Evolutionary conservation across 2,113 vertebrate species (phyloP), one percentile per base, ranked within the genome.

Genomic region (Megaceryle torquata): DNA sequence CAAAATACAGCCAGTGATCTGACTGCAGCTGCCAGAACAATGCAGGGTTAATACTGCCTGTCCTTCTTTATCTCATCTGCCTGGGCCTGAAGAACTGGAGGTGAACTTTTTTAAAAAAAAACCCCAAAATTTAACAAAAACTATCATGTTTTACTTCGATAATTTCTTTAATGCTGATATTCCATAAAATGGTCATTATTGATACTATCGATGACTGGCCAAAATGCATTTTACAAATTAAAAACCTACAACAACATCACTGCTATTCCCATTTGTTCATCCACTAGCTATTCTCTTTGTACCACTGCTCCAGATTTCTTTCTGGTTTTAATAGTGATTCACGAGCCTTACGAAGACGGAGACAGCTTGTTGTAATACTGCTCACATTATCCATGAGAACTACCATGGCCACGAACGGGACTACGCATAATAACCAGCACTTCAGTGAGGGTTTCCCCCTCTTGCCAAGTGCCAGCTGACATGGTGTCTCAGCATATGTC

Each of bases 401-500:
- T 88, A 6, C 57, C 76, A 93, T 0, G 0, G 48, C 53, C 21
- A 3, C 81, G 85, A 94, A 86, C 57, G 83, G 92, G 64, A 61
- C 90, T 86, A 24, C 50, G 4, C 44, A 83, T 50, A 92, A 92
- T 37, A 72, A 44, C 31, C 53, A 76, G 93, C 83, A 41, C 81
- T 95, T 82, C 77, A 95, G 88, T 20, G 51, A 65, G 95, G 60
- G 64, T 75, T 93, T 96, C 57, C 76, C 75, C 50, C 33, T 70
- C 71, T 79, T 69, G 72, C 67, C 1, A 10, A 35, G 82, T 39
- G 86, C 92, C 96, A 96, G 93, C 95, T 95, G 95, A 84, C 84
- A 71, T 5, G 74, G 51, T 91, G 96, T 84, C 65, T 60, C 3
- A 95, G 84, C 96, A 92, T 97, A 95, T 97, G 96, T 64, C 86